phyloP scores from a whole-genome alignment of 2,113 vertebrate species.

The Bubo bubo region DNA sequence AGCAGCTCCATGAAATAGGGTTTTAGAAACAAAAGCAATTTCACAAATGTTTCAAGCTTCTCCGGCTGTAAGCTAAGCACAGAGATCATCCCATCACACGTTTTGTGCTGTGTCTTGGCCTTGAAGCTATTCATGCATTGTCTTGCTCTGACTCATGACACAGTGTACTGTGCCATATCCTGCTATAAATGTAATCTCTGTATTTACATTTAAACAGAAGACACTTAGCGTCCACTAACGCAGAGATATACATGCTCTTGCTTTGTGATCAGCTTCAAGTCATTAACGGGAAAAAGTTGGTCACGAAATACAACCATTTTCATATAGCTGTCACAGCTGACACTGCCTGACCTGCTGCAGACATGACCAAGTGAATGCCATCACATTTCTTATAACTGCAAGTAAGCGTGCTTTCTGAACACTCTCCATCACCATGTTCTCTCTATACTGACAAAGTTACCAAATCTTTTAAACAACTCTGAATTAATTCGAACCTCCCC shows the following conservation, averaged over 20 bases:
- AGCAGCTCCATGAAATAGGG: neutral
- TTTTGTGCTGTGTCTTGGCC: slow-evolving; percentile 4
- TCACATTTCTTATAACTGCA: neutral
- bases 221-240: neutral
- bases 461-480: neutral
- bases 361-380: neutral
- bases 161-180: neutral
- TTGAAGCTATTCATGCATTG: neutral
- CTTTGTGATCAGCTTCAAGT: neutral
- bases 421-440: neutral
- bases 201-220: slow-evolving; percentile 14
- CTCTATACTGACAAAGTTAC: neutral
- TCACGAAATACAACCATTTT: neutral
- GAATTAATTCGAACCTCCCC: neutral
- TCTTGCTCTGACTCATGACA: slow-evolving; percentile 14
- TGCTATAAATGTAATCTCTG: neutral
- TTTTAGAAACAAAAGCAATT: neutral
- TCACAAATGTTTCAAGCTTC: neutral
- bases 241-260: neutral
- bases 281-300: neutral
- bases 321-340: neutral
- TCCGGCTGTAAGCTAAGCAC: neutral
- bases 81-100: neutral
- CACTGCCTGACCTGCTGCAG: neutral
- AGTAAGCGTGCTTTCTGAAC: neutral